A percentile compares a stretch with the other conserved stretches of the same genome.
Conservation (phyloP, 1,140 invertebrate genomes). For the Drosophila arizonae region DNA sequence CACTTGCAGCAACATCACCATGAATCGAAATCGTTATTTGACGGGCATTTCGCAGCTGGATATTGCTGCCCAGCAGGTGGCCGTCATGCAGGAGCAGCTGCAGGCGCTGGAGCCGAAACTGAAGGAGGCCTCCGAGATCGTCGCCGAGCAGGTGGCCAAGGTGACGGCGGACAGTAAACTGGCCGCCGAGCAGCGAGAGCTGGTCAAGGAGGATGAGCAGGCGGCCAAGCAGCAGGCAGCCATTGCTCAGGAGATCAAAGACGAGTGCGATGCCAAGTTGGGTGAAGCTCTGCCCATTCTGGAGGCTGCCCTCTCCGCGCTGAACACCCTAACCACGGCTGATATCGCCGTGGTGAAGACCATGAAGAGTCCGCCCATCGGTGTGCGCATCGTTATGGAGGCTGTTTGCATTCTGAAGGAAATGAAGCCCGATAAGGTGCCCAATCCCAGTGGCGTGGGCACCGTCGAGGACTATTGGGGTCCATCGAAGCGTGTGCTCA, state of each 20-base stretch:
- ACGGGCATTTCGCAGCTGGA: constrained; percentile 94
- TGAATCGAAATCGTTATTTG: constrained; percentile 89
- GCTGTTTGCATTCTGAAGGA: constrained; percentile 96
- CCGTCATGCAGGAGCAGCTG: constrained; percentile 93
- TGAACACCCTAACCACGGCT: constrained; percentile 94
- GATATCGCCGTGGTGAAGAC: constrained; percentile 98
- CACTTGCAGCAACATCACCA: constrained; percentile 83
- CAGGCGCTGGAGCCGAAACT: constrained; percentile 94
- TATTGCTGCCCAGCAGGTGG: constrained; percentile 91
- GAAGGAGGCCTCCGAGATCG: constrained; percentile 89
- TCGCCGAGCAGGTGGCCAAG: constrained; percentile 86
- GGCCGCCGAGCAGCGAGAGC: constrained; percentile 85
- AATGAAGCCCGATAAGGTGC: constrained; percentile 78
- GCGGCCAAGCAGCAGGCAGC: constrained; percentile 88
- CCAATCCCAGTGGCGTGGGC: constrained; percentile 89
- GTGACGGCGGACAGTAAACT: constrained; percentile 87
- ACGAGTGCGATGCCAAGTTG: constrained; percentile 97
- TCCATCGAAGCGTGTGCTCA: constrained; percentile 93
- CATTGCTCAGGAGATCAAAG: constrained; percentile 94
- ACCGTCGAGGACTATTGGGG: constrained; percentile 96
- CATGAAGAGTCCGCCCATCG: constrained; percentile 98
- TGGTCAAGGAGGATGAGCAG: constrained; percentile 85
- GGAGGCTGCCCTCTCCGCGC: constrained; percentile 92
- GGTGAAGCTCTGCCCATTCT: constrained; percentile 96
- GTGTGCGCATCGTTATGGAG: constrained; percentile 97